Evolutionary conservation across 2,797 vertebrate species (phyloP), one percentile per base, ranked within the genome.

Genomic region (Acrossocheilus fasciatus): DNA sequence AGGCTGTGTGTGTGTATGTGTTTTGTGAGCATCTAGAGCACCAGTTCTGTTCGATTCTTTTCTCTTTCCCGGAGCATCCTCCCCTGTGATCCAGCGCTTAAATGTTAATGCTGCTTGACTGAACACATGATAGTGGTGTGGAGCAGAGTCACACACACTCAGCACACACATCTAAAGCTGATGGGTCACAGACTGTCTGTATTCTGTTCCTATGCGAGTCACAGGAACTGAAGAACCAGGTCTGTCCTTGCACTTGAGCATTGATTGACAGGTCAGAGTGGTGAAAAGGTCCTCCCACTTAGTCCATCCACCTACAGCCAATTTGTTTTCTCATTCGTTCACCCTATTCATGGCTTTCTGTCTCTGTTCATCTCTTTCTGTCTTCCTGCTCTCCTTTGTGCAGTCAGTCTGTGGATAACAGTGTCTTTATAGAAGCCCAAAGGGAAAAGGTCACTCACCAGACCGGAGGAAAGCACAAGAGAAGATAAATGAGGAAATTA

Each of bases 81-180:
- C 64, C 80, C 64, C 45, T 70, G 17, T 82, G 80, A 82, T 82
- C 45, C 12, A 34, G 30, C n/a, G 47, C 70, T 70, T 82, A 82
- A 82, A 82, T 82, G 64, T 82, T 70, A 54, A 54, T 41, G 80
- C 43, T 54, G 69, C 75, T 52, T 80, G 39, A 80, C 36, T 57
- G 36, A 70, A 72, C 76, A 80, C 50, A 81, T 57, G 69, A 82
- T 39, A 86, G 43, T 1, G 14, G 45, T 59, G 30, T 45, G 39
- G 39, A 68, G 62, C 39, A 52, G 62, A 39, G 43, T 66, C 82
- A 84, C 82, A 80, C 57, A 66, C 76, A 66, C 18, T 52, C 45
- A 79, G 34, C 43, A 72, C 23, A 41, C 30, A 57, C 34, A 81
- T 52, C 41, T 79, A 23, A 39, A 70, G 57, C 57, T 59, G 57